A percentile compares a stretch with the other conserved stretches of the same genome.
These are phyloP conservation scores for Pogonomyrmex barbatus DNA, from an alignment of 1,140 invertebrate species.

Conservation along the genomic window DNA sequence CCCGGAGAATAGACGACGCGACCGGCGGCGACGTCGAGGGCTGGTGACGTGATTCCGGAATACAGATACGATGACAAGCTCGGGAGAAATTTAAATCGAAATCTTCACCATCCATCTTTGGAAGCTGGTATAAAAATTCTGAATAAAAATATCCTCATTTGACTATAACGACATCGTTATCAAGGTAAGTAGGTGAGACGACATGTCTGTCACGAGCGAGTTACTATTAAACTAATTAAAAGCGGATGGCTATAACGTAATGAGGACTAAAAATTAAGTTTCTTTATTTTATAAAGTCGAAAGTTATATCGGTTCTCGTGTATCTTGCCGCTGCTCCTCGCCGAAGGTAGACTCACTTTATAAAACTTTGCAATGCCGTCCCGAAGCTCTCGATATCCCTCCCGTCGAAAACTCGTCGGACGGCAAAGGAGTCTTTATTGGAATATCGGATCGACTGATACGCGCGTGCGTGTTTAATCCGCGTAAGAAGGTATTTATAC, in stretches of 20 bases:
- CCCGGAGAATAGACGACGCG: conserved; percentile 3
- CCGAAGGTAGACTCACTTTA: conserved; percentile 11
- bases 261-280: background rate
- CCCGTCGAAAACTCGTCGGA: conserved; percentile 56
- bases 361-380: conserved; percentile 28
- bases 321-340: background rate
- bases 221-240: background rate
- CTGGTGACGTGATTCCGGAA: conserved; percentile 22
- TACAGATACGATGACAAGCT: background rate
- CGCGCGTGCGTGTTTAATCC: conserved; percentile 43
- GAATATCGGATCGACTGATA: conserved; percentile 40
- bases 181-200: background rate
- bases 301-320: background rate
- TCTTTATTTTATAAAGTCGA: conserved; percentile 12
- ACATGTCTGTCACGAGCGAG: background rate
- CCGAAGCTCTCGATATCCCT: background rate
- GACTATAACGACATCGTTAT: background rate
- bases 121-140: background rate
- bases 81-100: background rate
- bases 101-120: background rate
- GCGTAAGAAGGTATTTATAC: conserved; percentile 53
- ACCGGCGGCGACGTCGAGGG: background rate
- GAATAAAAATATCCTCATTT: background rate
- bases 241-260: background rate
- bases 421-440: conserved; percentile 47